phyloP scores from a whole-genome alignment of 1,140 invertebrate genomes.

The Tetramorium parvispinum region DNA sequence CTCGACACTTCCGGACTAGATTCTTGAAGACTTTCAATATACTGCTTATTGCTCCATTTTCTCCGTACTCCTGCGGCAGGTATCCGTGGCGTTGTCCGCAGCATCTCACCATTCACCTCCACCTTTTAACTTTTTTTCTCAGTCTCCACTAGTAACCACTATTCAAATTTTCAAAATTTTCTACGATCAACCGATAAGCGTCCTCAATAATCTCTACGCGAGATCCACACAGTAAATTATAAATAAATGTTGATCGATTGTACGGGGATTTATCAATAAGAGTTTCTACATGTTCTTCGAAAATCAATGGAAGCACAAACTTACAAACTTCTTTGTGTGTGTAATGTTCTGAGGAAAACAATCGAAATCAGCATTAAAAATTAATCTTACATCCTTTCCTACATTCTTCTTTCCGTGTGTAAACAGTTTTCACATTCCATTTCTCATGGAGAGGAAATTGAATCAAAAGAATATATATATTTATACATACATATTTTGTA shows the following conservation, averaged over 20 bases:
- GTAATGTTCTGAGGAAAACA: background rate
- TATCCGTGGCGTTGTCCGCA: constrained; percentile 82
- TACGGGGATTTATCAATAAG: background rate
- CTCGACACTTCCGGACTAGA: constrained; percentile 85
- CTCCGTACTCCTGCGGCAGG: constrained; percentile 81
- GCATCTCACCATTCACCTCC: constrained; percentile 74
- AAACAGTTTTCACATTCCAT: background rate
- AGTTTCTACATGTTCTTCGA: background rate
- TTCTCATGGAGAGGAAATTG: background rate
- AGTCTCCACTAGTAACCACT: constrained; percentile 33
- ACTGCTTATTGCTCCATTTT: constrained; percentile 76
- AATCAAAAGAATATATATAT: background rate
- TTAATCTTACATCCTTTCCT: background rate
- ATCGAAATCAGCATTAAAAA: background rate
- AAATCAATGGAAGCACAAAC: background rate
- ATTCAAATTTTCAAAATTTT: background rate
- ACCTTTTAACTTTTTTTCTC: constrained; percentile 56
- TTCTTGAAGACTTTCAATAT: constrained; percentile 82
- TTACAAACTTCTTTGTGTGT: background rate
- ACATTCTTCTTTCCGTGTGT: background rate
- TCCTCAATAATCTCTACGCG: background rate
- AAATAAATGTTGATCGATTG: background rate
- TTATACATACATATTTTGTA: background rate
- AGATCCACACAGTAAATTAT: background rate
- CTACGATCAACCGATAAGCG: background rate